Evolutionary conservation across 2,113 vertebrate species (phyloP), one percentile per base, ranked within the genome.

Genomic region (Lates calcarifer): DNA sequence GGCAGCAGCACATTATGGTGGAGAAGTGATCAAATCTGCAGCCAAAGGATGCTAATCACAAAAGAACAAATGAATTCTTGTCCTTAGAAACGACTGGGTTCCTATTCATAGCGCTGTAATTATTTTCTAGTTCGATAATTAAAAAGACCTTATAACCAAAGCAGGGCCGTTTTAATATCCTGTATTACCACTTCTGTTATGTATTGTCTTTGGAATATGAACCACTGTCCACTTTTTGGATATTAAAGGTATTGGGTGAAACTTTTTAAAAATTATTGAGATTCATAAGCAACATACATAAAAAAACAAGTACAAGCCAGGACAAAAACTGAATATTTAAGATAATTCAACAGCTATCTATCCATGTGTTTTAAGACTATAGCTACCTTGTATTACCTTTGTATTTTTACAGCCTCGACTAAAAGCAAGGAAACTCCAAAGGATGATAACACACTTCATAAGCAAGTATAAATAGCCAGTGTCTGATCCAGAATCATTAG

Each of bases 401-500:
- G 18, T 55, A 35, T 66, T 66, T 28, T 73, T 28, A 65, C 7
- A 49, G 14, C 24, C 37, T 29, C 33, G 35, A 64, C 51, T 56
- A 9, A 74, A 57, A 62, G 45, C 29, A 20, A 29, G 13, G 17
- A 3, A 61, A 22, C 17, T 17, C 14, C 24, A 45, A 67, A 35
- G 28, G 15, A 37, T 31, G 15, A 58, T 39, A 43, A 15, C 26
- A 35, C n/a, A n/a, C 39, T 53, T 64, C n/a, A 51, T 45, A 45
- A 47, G 7, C 15, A 55, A 29, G 6, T 64, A 45, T 29, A 55
- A 51, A 79, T 53, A 64, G 20, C 15, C 15, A 12, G 3, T 11
- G 53, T 57, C 31, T 66, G 41, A 74, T 81, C 20, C 29, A 55
- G 26, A 70, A 53, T 74, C 20, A 76, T 47, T 58, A 37, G 3